phyloP scores from a whole-genome alignment of 2,888 invertebrate species.

The Xestia c-nigrum region DNA sequence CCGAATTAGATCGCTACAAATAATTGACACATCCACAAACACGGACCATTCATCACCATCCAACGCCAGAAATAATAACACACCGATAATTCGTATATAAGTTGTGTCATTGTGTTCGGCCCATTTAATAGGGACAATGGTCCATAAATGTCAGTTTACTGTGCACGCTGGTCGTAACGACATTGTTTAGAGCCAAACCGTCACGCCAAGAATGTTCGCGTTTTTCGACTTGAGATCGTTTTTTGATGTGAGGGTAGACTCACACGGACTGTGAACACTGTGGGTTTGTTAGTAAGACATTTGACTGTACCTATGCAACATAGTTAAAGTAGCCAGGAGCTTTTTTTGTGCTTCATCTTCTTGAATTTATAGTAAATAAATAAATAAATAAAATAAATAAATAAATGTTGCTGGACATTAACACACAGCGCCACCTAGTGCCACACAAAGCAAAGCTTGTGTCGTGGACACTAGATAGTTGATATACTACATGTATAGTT shows the following conservation, averaged over 20 bases:
- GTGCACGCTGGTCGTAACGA: conserved; percentile 62
- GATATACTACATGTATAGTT: too few species aligned
- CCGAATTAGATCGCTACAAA: not conserved
- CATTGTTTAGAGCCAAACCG: conserved; percentile 66
- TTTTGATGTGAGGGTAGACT: conserved; percentile 34
- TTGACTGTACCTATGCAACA: not conserved
- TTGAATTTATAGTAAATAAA: too few species aligned
- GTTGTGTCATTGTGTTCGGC: conserved; percentile 66
- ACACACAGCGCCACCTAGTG: too few species aligned
- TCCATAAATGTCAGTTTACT: conserved; percentile 66
- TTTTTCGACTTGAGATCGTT: conserved; percentile 58
- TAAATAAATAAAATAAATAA: too few species aligned
- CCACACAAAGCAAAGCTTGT: too few species aligned
- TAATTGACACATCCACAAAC: conserved; percentile 43
- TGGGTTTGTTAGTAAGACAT: not conserved
- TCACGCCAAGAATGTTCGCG: conserved; percentile 57
- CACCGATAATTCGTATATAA: conserved; percentile 64
- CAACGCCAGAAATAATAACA: conserved; percentile 61
- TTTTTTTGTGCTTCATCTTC: not conserved
- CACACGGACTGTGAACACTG: conserved; percentile 22
- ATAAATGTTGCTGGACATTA: too few species aligned
- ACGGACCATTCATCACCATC: conserved; percentile 41
- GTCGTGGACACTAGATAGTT: too few species aligned
- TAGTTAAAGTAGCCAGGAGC: not conserved
- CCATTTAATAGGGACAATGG: conserved; percentile 67